These are phyloP conservation scores for Nephrotoma appendiculata DNA, from an alignment of 2,888 invertebrate species.

Conservation along the genomic window DNA sequence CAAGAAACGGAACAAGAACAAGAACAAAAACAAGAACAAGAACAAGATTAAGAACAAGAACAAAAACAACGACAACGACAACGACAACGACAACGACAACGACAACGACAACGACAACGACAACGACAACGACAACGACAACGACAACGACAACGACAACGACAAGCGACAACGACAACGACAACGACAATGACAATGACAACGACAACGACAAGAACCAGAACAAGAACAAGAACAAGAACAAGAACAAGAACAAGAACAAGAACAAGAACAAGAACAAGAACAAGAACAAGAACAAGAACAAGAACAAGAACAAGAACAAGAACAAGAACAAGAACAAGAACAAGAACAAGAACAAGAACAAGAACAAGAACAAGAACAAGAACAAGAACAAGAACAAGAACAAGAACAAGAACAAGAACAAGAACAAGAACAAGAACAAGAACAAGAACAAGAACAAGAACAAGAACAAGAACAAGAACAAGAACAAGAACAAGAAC, in stretches of 20 bases:
- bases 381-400: background rate
- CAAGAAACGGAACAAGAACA: background rate
- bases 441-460: background rate
- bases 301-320: background rate
- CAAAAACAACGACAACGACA: no score
- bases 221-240: background rate
- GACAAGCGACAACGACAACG: background rate
- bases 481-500: background rate
- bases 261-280: background rate
- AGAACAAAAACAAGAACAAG: no score
- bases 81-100: background rate
- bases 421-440: background rate
- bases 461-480: background rate
- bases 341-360: background rate
- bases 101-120: background rate
- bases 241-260: background rate
- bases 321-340: background rate
- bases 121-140: background rate
- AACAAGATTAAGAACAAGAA: no score
- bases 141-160: background rate
- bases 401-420: background rate
- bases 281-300: background rate
- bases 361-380: background rate
- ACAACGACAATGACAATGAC: background rate
- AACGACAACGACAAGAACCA: background rate